Conservation (phyloP, 2,797 vertebrate genomes). For the Bradypodion ventrale region DNA sequence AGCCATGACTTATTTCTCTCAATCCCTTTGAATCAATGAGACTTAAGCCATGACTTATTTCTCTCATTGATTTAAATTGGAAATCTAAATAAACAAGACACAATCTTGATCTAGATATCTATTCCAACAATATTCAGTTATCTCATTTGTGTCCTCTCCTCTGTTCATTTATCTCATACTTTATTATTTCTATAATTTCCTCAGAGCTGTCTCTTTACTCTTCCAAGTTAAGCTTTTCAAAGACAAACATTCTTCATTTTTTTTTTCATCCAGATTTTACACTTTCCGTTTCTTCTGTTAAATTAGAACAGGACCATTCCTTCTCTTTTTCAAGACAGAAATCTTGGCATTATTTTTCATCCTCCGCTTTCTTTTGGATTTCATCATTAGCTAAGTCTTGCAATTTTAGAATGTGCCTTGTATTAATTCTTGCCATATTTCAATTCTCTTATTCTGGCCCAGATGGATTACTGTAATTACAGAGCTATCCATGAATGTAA, state of each 20-base stretch:
- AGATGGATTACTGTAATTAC: not conserved
- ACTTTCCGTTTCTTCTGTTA: not conserved
- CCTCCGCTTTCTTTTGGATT: not conserved
- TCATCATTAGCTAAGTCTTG: not conserved
- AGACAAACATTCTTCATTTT: not conserved
- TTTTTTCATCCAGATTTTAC: not conserved
- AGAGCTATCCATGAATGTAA: not conserved
- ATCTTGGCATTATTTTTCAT: not conserved
- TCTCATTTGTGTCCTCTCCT: not conserved
- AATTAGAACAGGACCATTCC: not conserved
- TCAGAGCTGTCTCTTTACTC: not conserved
- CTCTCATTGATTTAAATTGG: not conserved
- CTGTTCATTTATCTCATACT: not conserved
- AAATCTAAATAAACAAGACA: not conserved
- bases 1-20: no score
- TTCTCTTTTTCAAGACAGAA: not conserved
- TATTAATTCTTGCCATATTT: not conserved
- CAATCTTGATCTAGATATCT: not conserved
- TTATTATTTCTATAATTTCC: not conserved
- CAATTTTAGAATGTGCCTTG: not conserved
- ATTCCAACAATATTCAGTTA: not conserved
- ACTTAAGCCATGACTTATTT: not conserved
- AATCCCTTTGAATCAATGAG: not conserved
- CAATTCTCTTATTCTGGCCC: not conserved
- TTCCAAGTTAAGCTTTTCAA: not conserved